Base-by-base conservation (phyloP, 2,888 invertebrate species). In the Watsonalla cultraria region DNA sequence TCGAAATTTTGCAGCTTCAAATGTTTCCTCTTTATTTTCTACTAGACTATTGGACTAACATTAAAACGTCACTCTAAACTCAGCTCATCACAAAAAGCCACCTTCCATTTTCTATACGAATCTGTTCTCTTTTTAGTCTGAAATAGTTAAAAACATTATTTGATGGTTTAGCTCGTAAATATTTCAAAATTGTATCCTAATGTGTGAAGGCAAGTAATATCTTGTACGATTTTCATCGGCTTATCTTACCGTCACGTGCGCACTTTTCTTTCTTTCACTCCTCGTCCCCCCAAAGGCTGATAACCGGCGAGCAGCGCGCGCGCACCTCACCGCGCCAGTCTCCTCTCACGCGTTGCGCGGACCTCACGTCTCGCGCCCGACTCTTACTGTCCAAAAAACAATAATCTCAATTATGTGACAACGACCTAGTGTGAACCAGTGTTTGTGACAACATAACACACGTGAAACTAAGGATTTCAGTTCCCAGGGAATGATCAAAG, bases 271-370 rank as follows among this genome's bases (percentile, higher is more conserved):
- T 80, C 74, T 71, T 59, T 69, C 75, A 74, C 80, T 80, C 76
- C 76, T 74, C 74, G 71, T 74, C 81, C 83, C 83, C 73, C 68
- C 73, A 76, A 84, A 86, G 82, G 81, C 86, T 90, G 90, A 90
- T 90, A 90, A 90, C 72, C 80, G 79, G 75, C 70, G 72, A 70
- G 75, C 80, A 72, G 80, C 89, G 88, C 86, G 68, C 65, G 88
- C 90, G 89, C 89, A 86, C 62, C 74, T 67, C 65, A 74, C 75
- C 71, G 74, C 80, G 82, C 82, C 83, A 90, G 90, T 90, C 80
- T 76, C 75, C 76, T 67, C 76, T 61, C 72, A 70, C 66, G 67
- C 69, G 74, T 68, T 75, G 76, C 61, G 64, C 67, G 65, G 68
- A 60, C 65, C 71, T 76, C 70, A 76, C 78, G 86, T 80, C 54